Evolutionary conservation across 2,797 vertebrate genomes (phyloP).

Genomic region (Urosaurus nigricauda): DNA sequence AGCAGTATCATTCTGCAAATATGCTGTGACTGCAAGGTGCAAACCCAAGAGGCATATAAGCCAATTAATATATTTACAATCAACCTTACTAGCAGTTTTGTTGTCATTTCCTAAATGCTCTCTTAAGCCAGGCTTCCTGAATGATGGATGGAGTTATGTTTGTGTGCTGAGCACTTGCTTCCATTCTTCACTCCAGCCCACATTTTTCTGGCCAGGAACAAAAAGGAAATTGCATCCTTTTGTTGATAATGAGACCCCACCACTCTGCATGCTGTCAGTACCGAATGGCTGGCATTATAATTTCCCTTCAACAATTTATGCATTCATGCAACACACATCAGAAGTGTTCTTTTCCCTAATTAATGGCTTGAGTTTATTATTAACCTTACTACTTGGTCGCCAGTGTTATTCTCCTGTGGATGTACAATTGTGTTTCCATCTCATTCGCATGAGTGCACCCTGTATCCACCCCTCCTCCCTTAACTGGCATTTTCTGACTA

Average conservation of each 20-base stretch:
- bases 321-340: constrained; percentile 22
- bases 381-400: constrained; percentile 62
- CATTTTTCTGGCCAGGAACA: constrained; percentile 41
- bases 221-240: constrained; percentile 38
- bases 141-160: neutral
- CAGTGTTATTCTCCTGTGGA: constrained; percentile 52
- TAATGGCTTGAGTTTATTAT: constrained; percentile 48
- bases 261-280: neutral
- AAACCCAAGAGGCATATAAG: constrained; percentile 38
- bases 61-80: constrained; percentile 60
- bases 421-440: constrained; percentile 59
- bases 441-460: constrained; percentile 34
- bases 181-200: neutral
- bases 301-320: constrained; percentile 55
- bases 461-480: constrained; percentile 31
- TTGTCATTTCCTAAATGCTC: neutral
- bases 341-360: neutral
- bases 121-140: neutral
- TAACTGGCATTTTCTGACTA: constrained; percentile 52
- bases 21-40: constrained; percentile 50
- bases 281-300: constrained; percentile 54
- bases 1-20: constrained; percentile 60
- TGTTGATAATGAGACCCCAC: constrained; percentile 51
- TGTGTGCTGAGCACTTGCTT: constrained; percentile 21
- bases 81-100: constrained; percentile 37